A percentile compares a stretch with the other conserved stretches of the same genome.
phyloP scores from a whole-genome alignment of 1,140 invertebrate genomes.

The Lordiphosa stackelbergi region DNA sequence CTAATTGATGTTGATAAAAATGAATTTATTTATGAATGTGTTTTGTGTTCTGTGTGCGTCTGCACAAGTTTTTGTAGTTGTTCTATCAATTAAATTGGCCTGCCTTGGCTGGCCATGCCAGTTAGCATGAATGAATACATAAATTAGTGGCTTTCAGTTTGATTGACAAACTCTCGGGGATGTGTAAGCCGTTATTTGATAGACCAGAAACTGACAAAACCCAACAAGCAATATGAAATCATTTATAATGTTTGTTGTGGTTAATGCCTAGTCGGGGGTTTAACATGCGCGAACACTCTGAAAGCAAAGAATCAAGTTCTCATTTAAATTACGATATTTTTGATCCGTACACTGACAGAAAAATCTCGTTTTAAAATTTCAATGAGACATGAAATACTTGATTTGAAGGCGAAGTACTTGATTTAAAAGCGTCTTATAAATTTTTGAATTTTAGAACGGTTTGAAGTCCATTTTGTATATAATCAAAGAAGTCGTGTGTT shows the following conservation, averaged over 20 bases:
- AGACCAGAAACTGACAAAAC: background rate
- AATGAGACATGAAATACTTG: no score
- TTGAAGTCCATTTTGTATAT: no score
- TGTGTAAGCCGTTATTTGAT: conserved; percentile 3
- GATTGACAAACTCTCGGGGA: conserved; percentile 12
- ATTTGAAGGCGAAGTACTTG: no score
- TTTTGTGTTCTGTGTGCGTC: conserved; percentile 26
- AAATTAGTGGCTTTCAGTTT: conserved; percentile 15
- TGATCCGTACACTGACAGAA: no score
- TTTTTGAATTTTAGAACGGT: no score
- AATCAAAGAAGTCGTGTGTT: no score
- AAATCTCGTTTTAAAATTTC: no score
- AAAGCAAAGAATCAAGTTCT: no score
- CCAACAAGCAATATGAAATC: conserved; percentile 12
- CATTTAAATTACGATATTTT: no score
- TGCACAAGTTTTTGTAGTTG: conserved; percentile 7
- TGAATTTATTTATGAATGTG: conserved; percentile 68
- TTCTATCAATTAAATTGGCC: conserved; percentile 66
- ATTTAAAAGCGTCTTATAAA: no score
- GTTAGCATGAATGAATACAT: conserved; percentile 17
- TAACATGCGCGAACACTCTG: background rate
- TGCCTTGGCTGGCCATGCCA: conserved; percentile 12
- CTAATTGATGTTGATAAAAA: conserved; percentile 72
- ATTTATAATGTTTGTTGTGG: conserved; percentile 45
- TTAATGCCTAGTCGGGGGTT: conserved; percentile 15